Evolutionary conservation across 2,888 invertebrate genomes (phyloP), one percentile per base, ranked within the genome.

Genomic region (Carpatolechia fugitivella): DNA sequence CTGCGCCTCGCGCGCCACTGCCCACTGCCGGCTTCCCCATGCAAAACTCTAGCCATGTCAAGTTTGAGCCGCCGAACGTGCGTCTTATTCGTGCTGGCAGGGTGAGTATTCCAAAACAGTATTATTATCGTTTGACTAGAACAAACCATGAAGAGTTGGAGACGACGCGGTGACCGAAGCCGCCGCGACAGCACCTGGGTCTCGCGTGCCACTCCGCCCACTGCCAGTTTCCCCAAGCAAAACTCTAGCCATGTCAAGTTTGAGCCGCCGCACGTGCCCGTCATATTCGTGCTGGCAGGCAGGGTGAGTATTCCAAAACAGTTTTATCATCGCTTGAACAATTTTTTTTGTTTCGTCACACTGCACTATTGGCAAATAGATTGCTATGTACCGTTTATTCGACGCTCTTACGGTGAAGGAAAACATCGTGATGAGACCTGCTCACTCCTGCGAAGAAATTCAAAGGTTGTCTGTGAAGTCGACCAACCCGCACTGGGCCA

Each of bases 281-380:
- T 97, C 78, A 95, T 97, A 91, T 97, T 97, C 40, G 93, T 97
- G 64, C 92, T 97, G n/a, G n/a, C n/a, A n/a, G n/a, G n/a, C n/a
- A n/a, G 81, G 96, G 95, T 95, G 78, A 89, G 91, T 76, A 24
- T 8, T 38, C 16, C 1, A 16, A 13, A 11, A 13, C 8, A 33
- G 8, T 33, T 11, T 11, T 33, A 11, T 5, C 10, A 36, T 14
- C 11, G 3, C 13, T n/a, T 36, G 11, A 2, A 13, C 36, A 2
- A n/a, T n/a, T n/a, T n/a, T n/a, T n/a, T n/a, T n/a, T n/a, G n/a
- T n/a, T n/a, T n/a, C n/a, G n/a, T n/a, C n/a, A n/a, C n/a, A n/a
- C n/a, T n/a, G n/a, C n/a, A n/a, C n/a, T n/a, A n/a, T n/a, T n/a
- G n/a, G n/a, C n/a, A n/a, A n/a, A n/a, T n/a, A n/a, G n/a, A n/a